Conservation (phyloP, 1,140 invertebrate species). For the Notospermus geniculatus region DNA sequence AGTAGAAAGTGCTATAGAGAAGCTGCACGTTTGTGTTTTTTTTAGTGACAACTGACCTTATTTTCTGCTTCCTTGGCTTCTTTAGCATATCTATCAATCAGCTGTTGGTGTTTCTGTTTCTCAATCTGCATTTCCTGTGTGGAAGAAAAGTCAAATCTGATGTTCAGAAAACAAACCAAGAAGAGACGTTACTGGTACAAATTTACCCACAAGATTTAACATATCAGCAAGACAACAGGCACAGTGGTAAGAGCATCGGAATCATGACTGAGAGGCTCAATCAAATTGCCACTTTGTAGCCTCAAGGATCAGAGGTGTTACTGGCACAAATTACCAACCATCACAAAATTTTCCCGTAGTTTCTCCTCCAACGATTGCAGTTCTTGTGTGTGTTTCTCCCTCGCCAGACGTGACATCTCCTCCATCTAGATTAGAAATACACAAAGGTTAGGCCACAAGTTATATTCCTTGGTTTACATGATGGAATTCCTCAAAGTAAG, state of each 20-base stretch:
- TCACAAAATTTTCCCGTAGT: constrained; percentile 45
- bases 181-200: too few species aligned
- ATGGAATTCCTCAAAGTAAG: too few species aligned
- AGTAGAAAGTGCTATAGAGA: neutral
- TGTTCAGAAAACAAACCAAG: too few species aligned
- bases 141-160: neutral
- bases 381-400: constrained; percentile 30
- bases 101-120: constrained; percentile 48
- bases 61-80: constrained; percentile 35
- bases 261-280: too few species aligned
- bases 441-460: too few species aligned
- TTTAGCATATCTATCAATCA: constrained; percentile 39
- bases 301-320: too few species aligned
- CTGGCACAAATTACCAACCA: constrained; percentile 36
- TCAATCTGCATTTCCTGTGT: constrained; percentile 47
- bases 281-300: too few species aligned
- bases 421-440: neutral
- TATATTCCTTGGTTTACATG: too few species aligned
- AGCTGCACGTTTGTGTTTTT: neutral
- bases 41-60: constrained; percentile 29
- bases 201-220: too few species aligned
- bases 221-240: too few species aligned
- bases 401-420: constrained; percentile 34
- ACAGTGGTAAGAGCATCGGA: too few species aligned
- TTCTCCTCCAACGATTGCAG: constrained; percentile 35